Evolutionary conservation across 2,888 invertebrate genomes (phyloP), one percentile per base, ranked within the genome.

Genomic region (Hypomecis punctinalis): DNA sequence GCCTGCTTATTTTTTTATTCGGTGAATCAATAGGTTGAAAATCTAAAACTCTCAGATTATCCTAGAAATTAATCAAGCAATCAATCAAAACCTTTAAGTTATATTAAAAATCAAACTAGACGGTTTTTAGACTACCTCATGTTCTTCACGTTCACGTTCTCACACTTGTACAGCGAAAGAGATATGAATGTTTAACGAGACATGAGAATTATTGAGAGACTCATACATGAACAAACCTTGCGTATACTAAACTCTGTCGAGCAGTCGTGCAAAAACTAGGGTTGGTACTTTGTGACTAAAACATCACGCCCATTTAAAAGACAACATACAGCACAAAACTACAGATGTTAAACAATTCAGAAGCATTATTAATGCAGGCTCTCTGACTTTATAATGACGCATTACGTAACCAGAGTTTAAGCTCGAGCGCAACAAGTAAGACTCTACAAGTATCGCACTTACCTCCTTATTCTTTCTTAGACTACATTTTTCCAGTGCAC

Each of bases 401-500:
- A 81, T 92, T 92, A 90, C 88, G 89, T 91, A 91, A 91, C 71
- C 56, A 66, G 73, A 73, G 73, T 75, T 77, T 76, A 78, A 83
- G 82, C 76, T 63, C 55, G 70, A 80, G 81, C 82, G 90, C 91
- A 91, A 91, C 91, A 91, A 91, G 91, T 91, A 77, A 65, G 74
- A 76, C 76, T 72, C 82, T 77, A 87, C 84, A 87, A 84, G 83
- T 84, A 76, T 54, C 13, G 53, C 45, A 78, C 76, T 68, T 79
- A 86, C 91, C 74, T 83, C 81, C 79, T 76, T 66, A 71, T 45
- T 40, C 33, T 56, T 66, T 66, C 67, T 56, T 23, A 62, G 72
- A 77, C 90, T 90, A 91, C 91, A 91, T 91, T 78, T 86, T 89
- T 77, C 71, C 54, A 71, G 67, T 74, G 71, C 76, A 75, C 74